Evolutionary conservation across 2,113 vertebrate species (phyloP), one percentile per base, ranked within the genome.

Genomic region (Labeo catla): DNA sequence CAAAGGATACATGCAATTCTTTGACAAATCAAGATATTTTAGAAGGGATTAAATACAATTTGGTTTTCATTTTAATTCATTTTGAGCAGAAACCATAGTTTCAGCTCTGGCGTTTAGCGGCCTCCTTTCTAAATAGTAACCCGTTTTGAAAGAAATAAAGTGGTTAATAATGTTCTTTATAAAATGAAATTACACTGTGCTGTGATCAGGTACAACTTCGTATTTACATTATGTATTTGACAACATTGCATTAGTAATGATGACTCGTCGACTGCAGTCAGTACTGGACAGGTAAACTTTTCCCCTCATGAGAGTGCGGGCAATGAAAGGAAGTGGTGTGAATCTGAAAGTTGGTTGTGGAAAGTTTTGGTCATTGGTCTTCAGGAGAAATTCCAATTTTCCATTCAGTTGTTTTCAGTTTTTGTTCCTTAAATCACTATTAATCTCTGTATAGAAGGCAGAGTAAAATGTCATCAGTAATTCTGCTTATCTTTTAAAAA

Each of bases 361-460:
- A 39, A 43, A 21, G 7, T 9, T 21, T 43, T 45, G 4, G 16
- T 43, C 16, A 16, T 9, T 70, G 36, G 13, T 36, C 34, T 72
- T 72, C 43, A 72, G 68, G 39, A 43, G 39, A 45, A 45, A 72
- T 45, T 72, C 68, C 68, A 72, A 16, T 19, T 21, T 72, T 72
- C 68, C 0, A 8, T 70, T 43, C 9, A 1, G 4, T 43, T 21
- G 36, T 21, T 72, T 43, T 43, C 39, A 45, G 68, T 72, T 45
- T 72, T 72, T 72, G 68, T 72, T 72, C 68, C 68, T 43, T 72
- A 19, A 72, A 72, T 43, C 36, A 43, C 43, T 72, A 21, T 16
- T 39, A 8, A 70, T 70, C 28, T 36, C 13, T 70, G 36, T 8
- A 9, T 70, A 39, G 15, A 70, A 70, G 39, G 36, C 9, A 43